Base-by-base conservation (phyloP, 1,140 invertebrate genomes). In the Bombus fervidus region DNA sequence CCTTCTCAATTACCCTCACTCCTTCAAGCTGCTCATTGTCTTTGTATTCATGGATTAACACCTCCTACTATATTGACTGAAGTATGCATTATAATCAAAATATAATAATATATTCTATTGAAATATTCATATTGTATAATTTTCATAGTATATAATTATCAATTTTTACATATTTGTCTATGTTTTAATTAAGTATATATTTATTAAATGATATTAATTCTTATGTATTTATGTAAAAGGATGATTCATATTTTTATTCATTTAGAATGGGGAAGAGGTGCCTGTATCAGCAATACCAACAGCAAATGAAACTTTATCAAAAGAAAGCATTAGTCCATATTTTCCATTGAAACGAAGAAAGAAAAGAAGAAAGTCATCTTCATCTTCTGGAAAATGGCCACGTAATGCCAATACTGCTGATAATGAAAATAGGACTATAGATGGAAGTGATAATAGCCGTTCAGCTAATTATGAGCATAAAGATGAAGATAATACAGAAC, bases 1-100 rank as follows among this genome's bases (percentile, higher is more conserved):
- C 96, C 96, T 74, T 96, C 95, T 69, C 96, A 96, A 87, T 92
- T 97, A 68, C 96, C 96, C 31, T 96, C 96, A 18, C 92, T 97
- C 31, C 92, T 96, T 66, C 96, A 97, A 93, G 96, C 96, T 73
- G 96, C 96, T 37, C 96, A 96, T 87, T 96, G 96, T 88, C 93
- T 96, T 57, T 96, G 96, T 86, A 96, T 96, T 80, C 96, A 96
- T 89, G 96, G 96, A 34, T 89, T 96, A 78, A 95, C 96, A 22
- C 96, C 96, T 62, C 95, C 95, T 43, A 94, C 94, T 41, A 93
- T 95, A 93, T 90, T 95, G 88, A 96, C 94, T 86, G 96, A 95
- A 89, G 96, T 92, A 95, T 92, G 86, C 91, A 22, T 78, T 28
- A 18, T n/a, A 31, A 62, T 31, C 18, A 39, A 43, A 22, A 47